A percentile compares a stretch with the other conserved stretches of the same genome.
Conservation (phyloP, 2,888 invertebrate species). For the Leucoptera coffeella region DNA sequence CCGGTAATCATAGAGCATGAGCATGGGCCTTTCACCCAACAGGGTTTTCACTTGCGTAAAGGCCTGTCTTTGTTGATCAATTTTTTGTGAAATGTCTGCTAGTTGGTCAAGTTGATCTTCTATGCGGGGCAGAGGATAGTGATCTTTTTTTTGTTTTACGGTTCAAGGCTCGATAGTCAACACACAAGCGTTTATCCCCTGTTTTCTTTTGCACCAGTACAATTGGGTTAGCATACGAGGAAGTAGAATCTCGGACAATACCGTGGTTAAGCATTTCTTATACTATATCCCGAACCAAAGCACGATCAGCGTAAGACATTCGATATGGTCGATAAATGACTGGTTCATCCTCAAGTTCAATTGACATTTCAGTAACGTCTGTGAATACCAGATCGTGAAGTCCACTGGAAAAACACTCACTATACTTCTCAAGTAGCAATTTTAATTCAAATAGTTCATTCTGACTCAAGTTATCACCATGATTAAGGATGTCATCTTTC, state of each 20-base stretch:
- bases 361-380: too few species aligned
- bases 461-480: too few species aligned
- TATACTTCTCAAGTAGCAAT: too few species aligned
- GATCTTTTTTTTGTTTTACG: constrained; percentile 1
- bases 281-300: not conserved
- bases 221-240: constrained; percentile 1
- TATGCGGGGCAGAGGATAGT: constrained; percentile 2
- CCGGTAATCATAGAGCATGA: not conserved
- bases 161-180: constrained; percentile 1
- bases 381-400: too few species aligned
- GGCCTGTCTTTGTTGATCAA: not conserved
- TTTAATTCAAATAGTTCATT: too few species aligned
- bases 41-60: constrained; percentile 1
- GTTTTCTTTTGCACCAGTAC: too few species aligned
- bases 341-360: too few species aligned
- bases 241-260: not conserved
- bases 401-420: too few species aligned
- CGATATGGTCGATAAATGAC: too few species aligned
- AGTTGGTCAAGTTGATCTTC: too few species aligned
- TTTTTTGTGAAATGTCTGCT: not conserved
- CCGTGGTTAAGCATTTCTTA: not conserved
- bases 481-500: too few species aligned
- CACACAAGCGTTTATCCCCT: constrained; percentile 1
- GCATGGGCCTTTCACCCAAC: not conserved
- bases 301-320: too few species aligned